phyloP scores from a whole-genome alignment of 2,113 vertebrate species.

The Neogale vison region DNA sequence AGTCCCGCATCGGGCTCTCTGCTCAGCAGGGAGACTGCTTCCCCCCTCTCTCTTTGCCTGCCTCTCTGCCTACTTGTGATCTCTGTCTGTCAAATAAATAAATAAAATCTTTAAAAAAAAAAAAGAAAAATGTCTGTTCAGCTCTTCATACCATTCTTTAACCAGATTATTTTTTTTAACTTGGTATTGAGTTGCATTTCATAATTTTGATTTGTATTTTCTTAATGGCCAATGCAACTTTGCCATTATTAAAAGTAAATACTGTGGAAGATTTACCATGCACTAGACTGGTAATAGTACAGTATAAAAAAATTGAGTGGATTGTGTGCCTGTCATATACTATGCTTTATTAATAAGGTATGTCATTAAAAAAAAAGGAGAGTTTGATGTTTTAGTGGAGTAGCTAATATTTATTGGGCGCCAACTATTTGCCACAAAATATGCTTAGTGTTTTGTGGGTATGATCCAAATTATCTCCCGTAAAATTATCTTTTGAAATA shows the following conservation, averaged over 20 bases:
- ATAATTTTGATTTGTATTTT: neutral
- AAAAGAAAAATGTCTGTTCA: neutral
- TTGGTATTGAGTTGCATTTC: neutral
- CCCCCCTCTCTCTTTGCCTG: too few species aligned
- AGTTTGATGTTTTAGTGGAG: neutral
- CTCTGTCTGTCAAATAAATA: too few species aligned
- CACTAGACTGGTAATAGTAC: neutral
- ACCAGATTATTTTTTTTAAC: neutral
- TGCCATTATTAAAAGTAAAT: neutral
- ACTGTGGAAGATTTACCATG: neutral
- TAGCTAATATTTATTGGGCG: neutral
- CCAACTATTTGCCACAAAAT: neutral
- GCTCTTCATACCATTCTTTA: neutral
- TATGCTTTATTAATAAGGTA: neutral
- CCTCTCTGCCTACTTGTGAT: too few species aligned
- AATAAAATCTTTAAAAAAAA: too few species aligned
- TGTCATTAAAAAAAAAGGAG: neutral
- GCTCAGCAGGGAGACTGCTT: too few species aligned
- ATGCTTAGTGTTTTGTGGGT: neutral
- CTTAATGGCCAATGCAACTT: neutral
- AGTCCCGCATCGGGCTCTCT: too few species aligned
- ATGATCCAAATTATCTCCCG: neutral
- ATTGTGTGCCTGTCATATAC: neutral
- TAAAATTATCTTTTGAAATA: neutral
- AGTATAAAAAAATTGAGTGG: neutral